Evolutionary conservation across 2,113 vertebrate genomes (phyloP), one percentile per base, ranked within the genome.

Genomic region (Mastomys coucha): DNA sequence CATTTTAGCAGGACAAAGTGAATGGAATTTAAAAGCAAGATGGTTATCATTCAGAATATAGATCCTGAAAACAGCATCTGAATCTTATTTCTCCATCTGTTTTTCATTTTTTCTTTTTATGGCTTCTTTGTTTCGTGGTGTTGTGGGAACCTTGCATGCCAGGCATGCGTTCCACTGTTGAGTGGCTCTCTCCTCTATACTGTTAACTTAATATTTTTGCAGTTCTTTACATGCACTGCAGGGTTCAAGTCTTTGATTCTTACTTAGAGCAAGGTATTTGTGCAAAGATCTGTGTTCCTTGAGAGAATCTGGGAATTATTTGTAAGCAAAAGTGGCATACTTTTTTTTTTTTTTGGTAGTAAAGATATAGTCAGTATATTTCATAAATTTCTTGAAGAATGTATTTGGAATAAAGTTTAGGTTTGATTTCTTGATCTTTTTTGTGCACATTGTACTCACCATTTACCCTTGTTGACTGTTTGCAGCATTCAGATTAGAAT

Each of bases 21-120:
- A 88, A 69, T 91, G 75, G 75, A 91, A 91, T 85, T 42, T 80
- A 89, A 93, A 88, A 76, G 82, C 24, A 69, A 36, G 39, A 51
- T 91, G 56, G 88, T 91, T 92, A 63, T 5, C 75, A 78, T 77
- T 91, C 7, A 67, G 78, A 72, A 65, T 77, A 77, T 4, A 49
- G 58, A 69, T 1, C 67, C 24, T 70, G 39, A 88, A 84, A 60
- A 63, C 14, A 86, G 45, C 33, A 11, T 67, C 33, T 88, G 63
- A 33, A 7, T 91, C 19, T 85, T 84, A 16, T 73, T 91, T 72
- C 2, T 31, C 26, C 8, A 17, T 22, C 58, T 60, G 5, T 7
- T 28, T 58, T 89, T 51, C 67, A 36, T 6, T 20, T n/a, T n/a
- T n/a, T 56, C 11, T 70, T 72, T 89, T 42, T 53, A 7, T 78